Conservation (phyloP, 2,113 vertebrate genomes). For the Nerophis lumbriciformis region DNA sequence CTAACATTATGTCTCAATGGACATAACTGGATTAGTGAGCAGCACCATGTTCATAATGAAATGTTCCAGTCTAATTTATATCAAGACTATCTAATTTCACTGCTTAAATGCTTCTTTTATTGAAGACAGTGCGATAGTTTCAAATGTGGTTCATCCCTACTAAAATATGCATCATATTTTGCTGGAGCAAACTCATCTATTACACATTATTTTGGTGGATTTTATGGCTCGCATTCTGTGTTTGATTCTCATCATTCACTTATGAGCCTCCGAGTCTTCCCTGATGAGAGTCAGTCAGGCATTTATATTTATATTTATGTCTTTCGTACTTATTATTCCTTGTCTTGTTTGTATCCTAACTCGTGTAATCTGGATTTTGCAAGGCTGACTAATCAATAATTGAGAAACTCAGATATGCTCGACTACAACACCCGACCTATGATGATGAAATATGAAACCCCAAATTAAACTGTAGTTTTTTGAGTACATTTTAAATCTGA, state of each 20-base stretch:
- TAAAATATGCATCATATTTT: conserved; percentile 23
- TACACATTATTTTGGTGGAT: conserved; percentile 12
- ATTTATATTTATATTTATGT: conserved; percentile 1
- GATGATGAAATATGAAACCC: background rate
- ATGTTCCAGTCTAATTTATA: conserved; percentile 19
- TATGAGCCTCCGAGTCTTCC: background rate
- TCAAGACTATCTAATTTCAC: conserved; percentile 7
- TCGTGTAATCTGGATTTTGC: background rate
- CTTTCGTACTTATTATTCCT: too few species aligned
- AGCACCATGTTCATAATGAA: background rate
- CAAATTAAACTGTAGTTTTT: background rate
- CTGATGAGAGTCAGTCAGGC: background rate
- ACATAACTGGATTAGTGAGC: conserved; percentile 8
- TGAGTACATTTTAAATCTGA: background rate
- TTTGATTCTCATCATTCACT: conserved; percentile 4
- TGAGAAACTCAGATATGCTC: background rate
- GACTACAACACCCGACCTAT: background rate
- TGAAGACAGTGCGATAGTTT: background rate
- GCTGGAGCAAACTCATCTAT: conserved; percentile 8
- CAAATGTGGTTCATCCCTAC: conserved; percentile 2
- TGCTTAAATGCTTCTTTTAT: background rate
- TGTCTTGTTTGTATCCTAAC: background rate
- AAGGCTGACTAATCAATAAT: background rate
- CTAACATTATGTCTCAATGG: conserved; percentile 3
- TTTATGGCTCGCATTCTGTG: background rate